Evolutionary conservation across 2,797 vertebrate species (phyloP).

Genomic region (Mycteria americana): DNA sequence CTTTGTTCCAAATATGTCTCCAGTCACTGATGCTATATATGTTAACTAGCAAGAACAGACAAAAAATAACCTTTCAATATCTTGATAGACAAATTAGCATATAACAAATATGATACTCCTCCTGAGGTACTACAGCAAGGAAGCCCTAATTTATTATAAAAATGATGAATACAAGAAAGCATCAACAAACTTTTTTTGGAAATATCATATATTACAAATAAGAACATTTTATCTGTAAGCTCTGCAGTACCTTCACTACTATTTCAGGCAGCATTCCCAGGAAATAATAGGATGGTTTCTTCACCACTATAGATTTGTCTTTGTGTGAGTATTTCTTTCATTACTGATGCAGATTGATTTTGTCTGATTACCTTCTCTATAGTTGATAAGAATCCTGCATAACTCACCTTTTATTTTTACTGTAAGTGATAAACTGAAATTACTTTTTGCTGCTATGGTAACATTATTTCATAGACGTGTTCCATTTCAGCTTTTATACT

Average conservation of each 20-base stretch:
- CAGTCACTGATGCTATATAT: background rate
- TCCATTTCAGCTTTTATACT: background rate
- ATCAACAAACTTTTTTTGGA: background rate
- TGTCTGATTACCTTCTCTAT: background rate
- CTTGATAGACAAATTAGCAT: background rate
- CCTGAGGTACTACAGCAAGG: background rate
- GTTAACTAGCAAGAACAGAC: background rate
- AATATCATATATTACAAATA: background rate
- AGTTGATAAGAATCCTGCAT: background rate
- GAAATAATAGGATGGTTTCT: background rate
- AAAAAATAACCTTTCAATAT: background rate
- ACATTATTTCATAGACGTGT: background rate
- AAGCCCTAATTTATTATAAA: background rate
- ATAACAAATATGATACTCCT: background rate
- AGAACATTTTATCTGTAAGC: background rate
- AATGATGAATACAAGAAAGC: background rate
- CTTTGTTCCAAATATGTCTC: background rate
- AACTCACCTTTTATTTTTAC: conserved; percentile 11
- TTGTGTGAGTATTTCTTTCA: background rate
- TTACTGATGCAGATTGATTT: conserved; percentile 18
- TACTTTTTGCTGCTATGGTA: conserved; percentile 17
- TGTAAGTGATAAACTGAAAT: background rate
- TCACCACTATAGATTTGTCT: background rate
- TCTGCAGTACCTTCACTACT: background rate
- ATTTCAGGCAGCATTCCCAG: background rate